These are phyloP conservation scores for Montipora cactus DNA, from an alignment of 64 coral and sea anemone genomes.

Conservation along the genomic window DNA sequence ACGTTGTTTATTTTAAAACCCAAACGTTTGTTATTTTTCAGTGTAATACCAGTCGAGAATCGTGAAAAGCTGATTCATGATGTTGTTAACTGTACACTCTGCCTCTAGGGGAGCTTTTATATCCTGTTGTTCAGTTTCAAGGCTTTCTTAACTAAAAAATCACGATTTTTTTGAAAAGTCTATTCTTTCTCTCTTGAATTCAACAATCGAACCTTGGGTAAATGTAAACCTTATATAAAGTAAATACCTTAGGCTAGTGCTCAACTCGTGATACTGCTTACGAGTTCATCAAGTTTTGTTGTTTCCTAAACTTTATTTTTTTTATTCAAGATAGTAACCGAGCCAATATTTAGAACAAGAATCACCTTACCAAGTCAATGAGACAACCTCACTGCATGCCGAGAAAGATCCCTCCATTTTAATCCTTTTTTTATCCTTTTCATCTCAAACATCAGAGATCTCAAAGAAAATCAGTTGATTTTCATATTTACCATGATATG, in stretches of 20 bases:
- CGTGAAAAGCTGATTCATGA: neutral
- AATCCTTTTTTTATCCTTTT: no score
- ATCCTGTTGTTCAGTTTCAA: neutral
- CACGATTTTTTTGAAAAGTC: neutral
- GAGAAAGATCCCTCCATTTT: no score
- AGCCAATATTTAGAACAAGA: neutral
- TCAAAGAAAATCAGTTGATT: no score
- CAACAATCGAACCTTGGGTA: neutral
- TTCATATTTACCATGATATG: no score
- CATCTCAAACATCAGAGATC: no score
- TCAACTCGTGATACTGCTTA: neutral
- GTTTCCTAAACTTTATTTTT: neutral
- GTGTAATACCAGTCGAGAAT: neutral
- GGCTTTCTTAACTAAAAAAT: neutral
- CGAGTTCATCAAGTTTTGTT: neutral
- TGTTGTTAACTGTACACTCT: neutral
- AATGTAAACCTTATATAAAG: neutral
- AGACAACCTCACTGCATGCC: neutral
- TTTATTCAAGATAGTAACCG: neutral
- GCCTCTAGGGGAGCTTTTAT: neutral
- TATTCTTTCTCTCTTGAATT: neutral
- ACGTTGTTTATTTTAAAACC: slow-evolving; percentile 9
- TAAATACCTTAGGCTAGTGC: neutral
- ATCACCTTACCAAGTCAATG: neutral
- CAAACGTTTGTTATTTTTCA: neutral